Conservation (phyloP, 2,888 invertebrate genomes). For the Leptopilina syphax region DNA sequence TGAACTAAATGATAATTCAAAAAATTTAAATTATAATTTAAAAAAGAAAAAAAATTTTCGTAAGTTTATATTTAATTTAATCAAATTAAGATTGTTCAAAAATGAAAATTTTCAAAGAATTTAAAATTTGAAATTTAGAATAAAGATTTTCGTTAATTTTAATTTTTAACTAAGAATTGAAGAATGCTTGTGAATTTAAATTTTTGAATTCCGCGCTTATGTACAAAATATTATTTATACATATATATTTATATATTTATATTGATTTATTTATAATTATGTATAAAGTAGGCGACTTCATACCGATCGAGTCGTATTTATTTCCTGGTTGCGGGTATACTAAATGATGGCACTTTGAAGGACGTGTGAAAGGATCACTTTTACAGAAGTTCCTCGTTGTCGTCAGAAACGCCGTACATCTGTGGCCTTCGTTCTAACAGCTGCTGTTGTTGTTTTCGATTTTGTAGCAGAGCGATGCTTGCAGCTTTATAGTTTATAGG, state of each 20-base stretch:
- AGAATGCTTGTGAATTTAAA: slow-evolving; percentile 10
- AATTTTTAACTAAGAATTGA: background rate
- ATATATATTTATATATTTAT: background rate
- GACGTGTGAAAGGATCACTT: slow-evolving; percentile 44
- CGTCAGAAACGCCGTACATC: slow-evolving; percentile 74
- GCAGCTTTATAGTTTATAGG: slow-evolving; percentile 95
- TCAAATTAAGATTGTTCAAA: no score
- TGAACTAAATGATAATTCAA: no score
- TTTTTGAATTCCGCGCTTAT: slow-evolving; percentile 28
- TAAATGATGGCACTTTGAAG: slow-evolving; percentile 56
- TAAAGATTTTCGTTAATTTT: background rate
- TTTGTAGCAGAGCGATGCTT: slow-evolving; percentile 80
- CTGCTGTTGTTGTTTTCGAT: slow-evolving; percentile 64
- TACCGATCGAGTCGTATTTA: slow-evolving; percentile 56
- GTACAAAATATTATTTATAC: slow-evolving; percentile 29
- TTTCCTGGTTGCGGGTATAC: slow-evolving; percentile 51
- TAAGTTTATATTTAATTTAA: no score
- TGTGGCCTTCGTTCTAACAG: slow-evolving; percentile 70
- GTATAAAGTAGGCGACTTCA: slow-evolving; percentile 56
- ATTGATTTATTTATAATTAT: slow-evolving; percentile 41
- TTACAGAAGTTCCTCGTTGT: slow-evolving; percentile 74
- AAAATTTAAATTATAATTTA: no score
- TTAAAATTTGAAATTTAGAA: background rate
- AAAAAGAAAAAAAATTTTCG: no score
- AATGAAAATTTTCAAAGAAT: no score